phyloP scores from a whole-genome alignment of 2,797 vertebrate genomes.

The Erpetoichthys calabaricus region DNA sequence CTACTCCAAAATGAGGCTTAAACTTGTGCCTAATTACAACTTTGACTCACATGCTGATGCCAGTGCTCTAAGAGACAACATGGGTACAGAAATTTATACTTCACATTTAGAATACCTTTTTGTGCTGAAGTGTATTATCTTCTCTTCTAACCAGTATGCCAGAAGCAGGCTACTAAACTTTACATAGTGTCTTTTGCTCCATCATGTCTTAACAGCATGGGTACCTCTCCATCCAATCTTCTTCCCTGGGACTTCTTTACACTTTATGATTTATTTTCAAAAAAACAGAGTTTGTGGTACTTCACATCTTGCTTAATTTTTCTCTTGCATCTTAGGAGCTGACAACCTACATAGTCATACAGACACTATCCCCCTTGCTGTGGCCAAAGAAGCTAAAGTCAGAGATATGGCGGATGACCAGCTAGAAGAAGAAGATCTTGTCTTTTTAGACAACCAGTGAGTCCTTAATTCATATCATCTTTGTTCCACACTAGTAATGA shows the following conservation, averaged over 20 bases:
- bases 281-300: too few relatives aligned
- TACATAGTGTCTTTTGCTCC: neutral
- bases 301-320: neutral
- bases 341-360: slow-evolving; percentile 58
- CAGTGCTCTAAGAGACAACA: slow-evolving; percentile 84
- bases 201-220: neutral
- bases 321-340: slow-evolving; percentile 41
- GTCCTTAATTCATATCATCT: slow-evolving; percentile 19
- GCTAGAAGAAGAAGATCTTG: slow-evolving; percentile 76
- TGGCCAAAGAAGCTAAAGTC: slow-evolving; percentile 92
- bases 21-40: slow-evolving; percentile 81
- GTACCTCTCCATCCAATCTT: too few relatives aligned
- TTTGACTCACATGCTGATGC: slow-evolving; percentile 75
- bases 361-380: slow-evolving; percentile 65
- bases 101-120: too few relatives aligned
- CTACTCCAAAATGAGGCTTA: slow-evolving; percentile 89
- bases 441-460: slow-evolving; percentile 67
- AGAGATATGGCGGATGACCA: slow-evolving; percentile 85
- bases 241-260: too few relatives aligned
- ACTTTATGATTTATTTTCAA: too few relatives aligned
- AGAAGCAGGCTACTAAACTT: neutral
- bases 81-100: slow-evolving; percentile 54
- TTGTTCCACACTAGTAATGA: neutral
- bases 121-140: too few relatives aligned
- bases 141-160: too few relatives aligned